Evolutionary conservation across 30 jellyfish, hydroid and myxozoan species (phyloP), one percentile per base, ranked within the genome.

Genomic region (Pelagia noctiluca): DNA sequence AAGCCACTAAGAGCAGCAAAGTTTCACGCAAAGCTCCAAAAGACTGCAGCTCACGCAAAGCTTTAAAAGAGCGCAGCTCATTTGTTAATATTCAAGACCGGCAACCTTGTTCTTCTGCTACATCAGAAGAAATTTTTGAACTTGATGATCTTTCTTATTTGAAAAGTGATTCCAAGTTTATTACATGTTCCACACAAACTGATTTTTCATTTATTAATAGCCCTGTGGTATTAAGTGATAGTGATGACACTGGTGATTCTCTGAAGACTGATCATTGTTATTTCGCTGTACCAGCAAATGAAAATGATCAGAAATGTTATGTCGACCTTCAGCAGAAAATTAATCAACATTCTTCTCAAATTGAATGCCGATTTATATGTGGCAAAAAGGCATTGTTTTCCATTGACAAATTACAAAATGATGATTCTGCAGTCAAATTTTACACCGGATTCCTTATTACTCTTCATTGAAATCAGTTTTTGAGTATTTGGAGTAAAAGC

Each of bases 401-500:
- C 50, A 28, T 30, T 67, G 63, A 35, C 31, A 67, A 67, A 32
- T 67, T 67, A 37, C 80, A 67, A 67, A 37, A 67, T 67, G 80
- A 67, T 67, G 80, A 67, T 35, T 67, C 80, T 22, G 60, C 80
- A 30, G 80, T 67, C 31, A 67, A 11, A 25, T 67, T 67, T 67
- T 29, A 67, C 62, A 67, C 62, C 30, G 80, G 80, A 22, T 67
- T 67, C 60, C 80, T 63, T 8, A 34, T 24, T 67, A 30, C 50
- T 67, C 63, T 25, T 67, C 80, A 30, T 30, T 67, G 31, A 34
- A 32, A 30, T 11, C 80, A 3, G 80, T 67, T 35, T 67, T 67
- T 67, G 80, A 67, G 28, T 67, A 67, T 67, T 67, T 67, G 24
- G 24, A 67, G 62, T 62, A 60, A 67, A 67, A 67, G 80, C 80